phyloP scores from a whole-genome alignment of 2,797 vertebrate genomes.

The Fringilla coelebs region DNA sequence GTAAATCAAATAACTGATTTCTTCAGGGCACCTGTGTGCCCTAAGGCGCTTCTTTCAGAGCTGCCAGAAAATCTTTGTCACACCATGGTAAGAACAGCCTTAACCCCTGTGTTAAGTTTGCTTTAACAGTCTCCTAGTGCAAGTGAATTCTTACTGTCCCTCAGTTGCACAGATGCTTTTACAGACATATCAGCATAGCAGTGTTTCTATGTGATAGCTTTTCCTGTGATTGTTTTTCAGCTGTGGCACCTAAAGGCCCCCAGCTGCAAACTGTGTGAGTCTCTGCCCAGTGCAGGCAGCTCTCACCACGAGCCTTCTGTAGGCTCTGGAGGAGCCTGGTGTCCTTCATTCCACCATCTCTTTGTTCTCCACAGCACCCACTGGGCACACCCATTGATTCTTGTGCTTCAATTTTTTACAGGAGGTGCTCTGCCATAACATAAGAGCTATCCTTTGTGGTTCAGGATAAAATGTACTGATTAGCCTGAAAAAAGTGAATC shows the following conservation, averaged over 20 bases:
- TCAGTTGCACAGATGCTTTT: not conserved
- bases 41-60: not conserved
- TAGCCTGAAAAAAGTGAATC: not conserved
- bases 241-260: not conserved
- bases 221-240: not conserved
- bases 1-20: not conserved
- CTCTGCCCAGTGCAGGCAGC: not conserved
- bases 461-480: not conserved
- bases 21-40: not conserved
- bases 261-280: no score
- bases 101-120: not conserved
- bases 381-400: not conserved
- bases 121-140: not conserved
- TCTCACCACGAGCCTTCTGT: not conserved
- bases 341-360: fast-evolving
- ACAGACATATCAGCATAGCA: not conserved
- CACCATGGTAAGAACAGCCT: not conserved
- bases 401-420: not conserved
- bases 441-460: not conserved
- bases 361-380: not conserved
- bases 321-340: not conserved
- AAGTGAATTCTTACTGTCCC: not conserved
- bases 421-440: not conserved
- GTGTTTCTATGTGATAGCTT: not conserved
- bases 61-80: not conserved